A percentile compares a stretch with the other conserved stretches of the same genome.
phyloP scores from a whole-genome alignment of 1,140 invertebrate species.

The Maconellicoccus hirsutus region DNA sequence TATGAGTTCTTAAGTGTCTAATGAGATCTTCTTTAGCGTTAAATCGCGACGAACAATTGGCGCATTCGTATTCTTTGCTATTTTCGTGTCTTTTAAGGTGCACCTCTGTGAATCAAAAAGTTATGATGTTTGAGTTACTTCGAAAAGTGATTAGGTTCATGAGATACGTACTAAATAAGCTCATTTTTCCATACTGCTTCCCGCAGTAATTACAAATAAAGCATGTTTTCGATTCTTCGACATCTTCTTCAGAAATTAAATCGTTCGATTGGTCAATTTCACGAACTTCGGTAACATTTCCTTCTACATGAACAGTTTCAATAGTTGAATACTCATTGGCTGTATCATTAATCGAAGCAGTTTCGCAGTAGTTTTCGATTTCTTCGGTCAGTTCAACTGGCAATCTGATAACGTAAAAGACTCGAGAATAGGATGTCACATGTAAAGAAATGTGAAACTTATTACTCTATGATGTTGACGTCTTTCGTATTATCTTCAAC shows the following conservation, averaged over 20 bases:
- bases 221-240: background rate
- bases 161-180: background rate
- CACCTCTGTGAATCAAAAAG: background rate
- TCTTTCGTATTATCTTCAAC: background rate
- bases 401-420: background rate
- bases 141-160: background rate
- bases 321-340: background rate
- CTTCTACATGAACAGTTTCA: background rate
- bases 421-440: background rate
- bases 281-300: background rate
- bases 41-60: background rate
- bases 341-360: background rate
- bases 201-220: slow-evolving; percentile 7
- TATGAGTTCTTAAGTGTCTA: background rate
- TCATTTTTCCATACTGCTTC: background rate
- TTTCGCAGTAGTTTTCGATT: background rate
- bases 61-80: background rate
- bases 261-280: background rate
- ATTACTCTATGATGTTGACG: background rate
- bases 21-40: slow-evolving; percentile 1
- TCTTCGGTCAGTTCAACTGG: background rate
- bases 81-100: slow-evolving; percentile 1
- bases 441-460: background rate
- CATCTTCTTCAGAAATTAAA: background rate
- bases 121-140: background rate